Base-by-base conservation (phyloP, 2,797 vertebrate genomes). In the Pseudochirops corinnae region DNA sequence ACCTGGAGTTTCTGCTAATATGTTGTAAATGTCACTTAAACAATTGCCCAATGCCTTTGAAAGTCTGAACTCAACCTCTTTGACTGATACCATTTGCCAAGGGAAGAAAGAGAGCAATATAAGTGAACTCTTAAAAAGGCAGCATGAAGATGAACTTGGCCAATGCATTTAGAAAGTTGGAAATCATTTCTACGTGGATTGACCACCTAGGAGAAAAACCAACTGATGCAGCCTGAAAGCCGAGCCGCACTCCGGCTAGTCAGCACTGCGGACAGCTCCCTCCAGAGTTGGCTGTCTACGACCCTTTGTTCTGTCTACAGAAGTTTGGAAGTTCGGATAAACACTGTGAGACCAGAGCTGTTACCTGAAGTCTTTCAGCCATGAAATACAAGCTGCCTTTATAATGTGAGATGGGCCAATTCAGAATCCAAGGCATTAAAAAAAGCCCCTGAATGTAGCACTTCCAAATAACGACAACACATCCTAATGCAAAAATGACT, bases 201-300 rank as follows among this genome's bases (percentile, higher is more conserved):
- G 46, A 29, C 55, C 55, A 39, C 58, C 60, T 4, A 28, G 53
- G n/a, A 94, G 31, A 87, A 87, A 87, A 87, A 87, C 74, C 74
- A 87, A 87, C 74, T 26, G 74, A 87, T 46, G 46, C 56, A 90
- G 90, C 57, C 56, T 0, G 90, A 90, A 53, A 13, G 0, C 21
- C 16, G 33, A 52, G 82, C 92, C 0, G 52, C 46, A 21, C 6
- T 18, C 57, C 13, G 96, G 90, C 55, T 53, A 91, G 60, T 98
- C 98, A 98, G 98, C 97, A 98, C 98, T 94, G 91, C 39, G 98
- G 98, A 98, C 98, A 98, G 98, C 97, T 90, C 93, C 90, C 67
- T 53, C 11, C 31, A 0, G 31, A 9, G 57, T 53, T 9, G 0
- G 26, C 39, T 21, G 39, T 50, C 74, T 87, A 87, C 10, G 74